A percentile compares a stretch with the other conserved stretches of the same genome.
Evolutionary conservation across 2,113 vertebrate genomes (phyloP).

Genomic region (Micromys minutus): DNA sequence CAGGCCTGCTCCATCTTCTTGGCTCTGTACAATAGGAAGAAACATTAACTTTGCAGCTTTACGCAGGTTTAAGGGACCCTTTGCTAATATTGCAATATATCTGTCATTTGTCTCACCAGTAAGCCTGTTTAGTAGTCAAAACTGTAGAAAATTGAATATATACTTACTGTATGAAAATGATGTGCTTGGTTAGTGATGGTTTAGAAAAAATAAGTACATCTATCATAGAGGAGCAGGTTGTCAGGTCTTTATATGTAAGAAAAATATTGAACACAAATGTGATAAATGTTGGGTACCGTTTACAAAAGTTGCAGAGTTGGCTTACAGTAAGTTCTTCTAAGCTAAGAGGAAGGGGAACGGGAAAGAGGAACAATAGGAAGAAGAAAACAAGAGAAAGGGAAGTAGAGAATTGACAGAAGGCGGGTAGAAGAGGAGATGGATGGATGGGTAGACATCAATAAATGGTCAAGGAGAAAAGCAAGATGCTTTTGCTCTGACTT

Average conservation of each 20-base stretch:
- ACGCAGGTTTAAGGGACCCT: slow-evolving; percentile 71
- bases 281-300: slow-evolving; percentile 79
- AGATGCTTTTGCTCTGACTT: slow-evolving; percentile 55
- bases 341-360: background rate
- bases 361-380: background rate
- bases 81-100: slow-evolving; percentile 80
- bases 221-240: slow-evolving; percentile 87
- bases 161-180: slow-evolving; percentile 88
- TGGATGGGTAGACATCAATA: background rate
- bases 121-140: slow-evolving; percentile 88
- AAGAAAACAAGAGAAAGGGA: background rate
- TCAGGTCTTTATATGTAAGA: slow-evolving; percentile 84
- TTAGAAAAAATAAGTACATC: slow-evolving; percentile 89
- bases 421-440: accelerated
- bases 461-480: slow-evolving; percentile 10
- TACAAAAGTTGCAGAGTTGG: slow-evolving; percentile 82
- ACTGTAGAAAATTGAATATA: slow-evolving; percentile 89
- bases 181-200: slow-evolving; percentile 89
- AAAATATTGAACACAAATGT: slow-evolving; percentile 84
- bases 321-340: slow-evolving; percentile 65
- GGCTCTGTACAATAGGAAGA: slow-evolving; percentile 54
- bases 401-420: accelerated
- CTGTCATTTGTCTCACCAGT: slow-evolving; percentile 85
- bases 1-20: slow-evolving; percentile 44
- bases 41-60: slow-evolving; percentile 56